Evolutionary conservation across 2,113 vertebrate species (phyloP).

Genomic region (Motacilla alba): DNA sequence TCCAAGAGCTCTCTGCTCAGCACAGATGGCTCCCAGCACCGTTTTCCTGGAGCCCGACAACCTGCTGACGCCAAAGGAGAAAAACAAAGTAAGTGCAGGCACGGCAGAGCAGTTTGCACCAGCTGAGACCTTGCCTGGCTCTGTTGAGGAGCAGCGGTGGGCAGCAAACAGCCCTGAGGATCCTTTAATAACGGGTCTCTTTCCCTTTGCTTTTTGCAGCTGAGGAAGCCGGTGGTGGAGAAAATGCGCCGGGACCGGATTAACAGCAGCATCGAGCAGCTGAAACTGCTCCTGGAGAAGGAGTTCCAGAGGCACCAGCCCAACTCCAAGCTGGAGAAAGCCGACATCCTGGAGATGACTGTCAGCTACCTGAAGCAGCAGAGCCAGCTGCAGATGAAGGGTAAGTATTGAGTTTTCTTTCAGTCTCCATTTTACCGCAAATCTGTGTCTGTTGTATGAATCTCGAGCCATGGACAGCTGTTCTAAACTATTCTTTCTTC

Average conservation of each 20-base stretch:
- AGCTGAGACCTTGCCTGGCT: neutral
- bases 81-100: constrained; percentile 74
- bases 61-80: constrained; percentile 57
- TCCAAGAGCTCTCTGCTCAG: neutral
- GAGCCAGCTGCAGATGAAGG: constrained; percentile 49
- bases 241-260: constrained; percentile 88
- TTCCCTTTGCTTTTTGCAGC: constrained; percentile 58
- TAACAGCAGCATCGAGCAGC: constrained; percentile 85
- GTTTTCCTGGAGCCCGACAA: constrained; percentile 45
- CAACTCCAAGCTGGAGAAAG: constrained; percentile 73
- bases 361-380: constrained; percentile 73
- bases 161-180: neutral
- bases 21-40: constrained; percentile 64
- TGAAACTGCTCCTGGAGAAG: constrained; percentile 73
- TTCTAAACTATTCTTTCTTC: neutral
- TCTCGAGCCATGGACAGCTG: neutral
- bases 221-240: constrained; percentile 84
- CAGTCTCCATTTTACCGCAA: neutral
- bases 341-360: constrained; percentile 67
- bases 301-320: constrained; percentile 68
- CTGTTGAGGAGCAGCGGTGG: neutral
- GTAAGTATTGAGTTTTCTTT: constrained; percentile 16
- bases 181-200: neutral
- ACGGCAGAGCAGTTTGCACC: neutral
- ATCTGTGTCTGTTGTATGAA: neutral